phyloP scores from a whole-genome alignment of 2,113 vertebrate species.

The Dinomys branickii region DNA sequence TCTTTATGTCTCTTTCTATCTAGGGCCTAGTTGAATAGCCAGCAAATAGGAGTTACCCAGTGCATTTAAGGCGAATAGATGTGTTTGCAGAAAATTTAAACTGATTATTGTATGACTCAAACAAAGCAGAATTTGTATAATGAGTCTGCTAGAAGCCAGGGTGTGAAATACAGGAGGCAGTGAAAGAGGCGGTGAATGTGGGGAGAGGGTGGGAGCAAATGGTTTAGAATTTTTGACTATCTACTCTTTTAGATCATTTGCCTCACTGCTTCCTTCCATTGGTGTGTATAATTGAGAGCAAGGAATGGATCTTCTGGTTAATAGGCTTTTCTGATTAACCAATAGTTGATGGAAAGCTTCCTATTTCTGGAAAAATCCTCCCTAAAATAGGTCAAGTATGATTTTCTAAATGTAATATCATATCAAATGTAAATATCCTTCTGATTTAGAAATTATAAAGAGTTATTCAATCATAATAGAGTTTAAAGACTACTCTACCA shows the following conservation, averaged over 20 bases:
- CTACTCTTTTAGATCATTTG: slow-evolving; percentile 66
- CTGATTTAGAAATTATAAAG: slow-evolving; percentile 5
- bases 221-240: slow-evolving; percentile 65
- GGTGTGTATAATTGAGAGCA: slow-evolving; percentile 71
- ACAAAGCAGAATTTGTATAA: slow-evolving; percentile 13
- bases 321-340: slow-evolving; percentile 71
- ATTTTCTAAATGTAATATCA: slow-evolving; percentile 14
- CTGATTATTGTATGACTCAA: not conserved
- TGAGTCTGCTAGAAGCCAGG: slow-evolving; percentile 1
- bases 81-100: not conserved
- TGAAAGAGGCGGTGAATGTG: not conserved
- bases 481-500: not conserved
- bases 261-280: slow-evolving; percentile 64
- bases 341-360: slow-evolving; percentile 50
- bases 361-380: not conserved
- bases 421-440: not conserved
- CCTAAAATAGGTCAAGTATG: not conserved
- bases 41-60: not conserved
- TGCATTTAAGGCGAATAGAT: slow-evolving; percentile 35
- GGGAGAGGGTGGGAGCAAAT: not conserved
- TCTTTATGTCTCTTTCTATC: not conserved
- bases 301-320: slow-evolving; percentile 71
- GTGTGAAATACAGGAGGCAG: not conserved
- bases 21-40: not conserved
- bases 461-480: not conserved